Percentiles rank a stretch among this genome's conserved stretches.
phyloP scores from a whole-genome alignment of 2,797 vertebrate species.

The Sciaenops ocellatus region DNA sequence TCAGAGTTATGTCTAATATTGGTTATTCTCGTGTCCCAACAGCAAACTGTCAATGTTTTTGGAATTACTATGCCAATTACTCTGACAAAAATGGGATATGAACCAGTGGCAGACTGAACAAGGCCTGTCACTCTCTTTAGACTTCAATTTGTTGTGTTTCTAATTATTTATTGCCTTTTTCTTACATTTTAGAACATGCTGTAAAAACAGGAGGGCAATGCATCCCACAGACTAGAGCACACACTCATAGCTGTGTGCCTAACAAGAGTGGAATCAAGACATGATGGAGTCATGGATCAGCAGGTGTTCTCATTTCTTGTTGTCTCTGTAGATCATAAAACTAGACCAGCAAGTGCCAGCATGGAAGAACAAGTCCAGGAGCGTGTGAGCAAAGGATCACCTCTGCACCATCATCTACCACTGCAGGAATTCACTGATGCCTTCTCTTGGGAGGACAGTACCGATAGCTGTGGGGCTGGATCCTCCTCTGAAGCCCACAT shows the following conservation, averaged over 20 bases:
- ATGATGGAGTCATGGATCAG: conserved; percentile 24
- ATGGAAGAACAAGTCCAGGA: conserved; percentile 15
- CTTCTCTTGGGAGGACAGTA: conserved; percentile 19
- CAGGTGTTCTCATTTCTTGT: conserved; percentile 29
- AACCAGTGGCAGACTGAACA: not conserved
- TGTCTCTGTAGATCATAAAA: conserved; percentile 30
- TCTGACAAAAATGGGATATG: not conserved
- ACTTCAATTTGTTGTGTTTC: not conserved
- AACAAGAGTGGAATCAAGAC: conserved; percentile 19
- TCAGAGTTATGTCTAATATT: not conserved
- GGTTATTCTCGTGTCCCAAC: not conserved
- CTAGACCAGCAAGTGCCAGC: conserved; percentile 10
- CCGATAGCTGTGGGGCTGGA: conserved; percentile 7
- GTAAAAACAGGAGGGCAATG: not conserved
- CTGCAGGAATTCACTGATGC: conserved; percentile 10
- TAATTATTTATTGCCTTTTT: not conserved
- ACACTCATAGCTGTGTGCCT: not conserved
- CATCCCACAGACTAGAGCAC: not conserved
- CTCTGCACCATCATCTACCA: conserved; percentile 20
- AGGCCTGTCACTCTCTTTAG: not conserved
- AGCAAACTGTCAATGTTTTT: not conserved
- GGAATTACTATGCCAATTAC: not conserved
- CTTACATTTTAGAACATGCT: not conserved
- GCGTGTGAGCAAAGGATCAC: conserved; percentile 30
- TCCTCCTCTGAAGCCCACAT: conserved; percentile 29